Evolutionary conservation across 2,888 invertebrate genomes (phyloP), one percentile per base, ranked within the genome.

Genomic region (Cancer borealis): DNA sequence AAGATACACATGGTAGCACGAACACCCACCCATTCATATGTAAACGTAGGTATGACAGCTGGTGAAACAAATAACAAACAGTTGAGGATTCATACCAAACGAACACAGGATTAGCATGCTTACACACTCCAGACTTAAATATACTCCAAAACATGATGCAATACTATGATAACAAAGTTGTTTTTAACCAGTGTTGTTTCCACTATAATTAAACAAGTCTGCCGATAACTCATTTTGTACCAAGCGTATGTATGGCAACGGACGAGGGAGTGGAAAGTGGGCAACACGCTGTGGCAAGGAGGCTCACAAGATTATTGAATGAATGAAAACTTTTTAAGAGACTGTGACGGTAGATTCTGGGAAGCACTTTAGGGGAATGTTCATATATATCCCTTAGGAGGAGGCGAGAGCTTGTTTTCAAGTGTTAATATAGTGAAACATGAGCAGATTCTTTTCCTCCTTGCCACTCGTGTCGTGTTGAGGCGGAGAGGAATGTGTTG

Each of bases 241-340:
- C 84, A 84, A 84, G 84, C 84, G 84, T 84, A 60, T 60, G 84
- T 84, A 60, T 60, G 60, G 10, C 60, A 60, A 60, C 60, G 21
- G 60, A 60, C 60, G 60, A 60, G 60, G 5, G 21, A 60, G 60
- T 21, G 60, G 17, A 54, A 21, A 60, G 26, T 6, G 26, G 26
- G 30, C 1, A 8, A 79, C 3, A 26, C 5, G 21, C n/a, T 26
- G 73, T 79, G 73, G 73, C 73, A 26, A n/a, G 73, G 73, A 79
- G 26, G 30, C 73, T 54, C 14, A 54, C 54, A 54, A 3, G 17
- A 60, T 21, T 21, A 60, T 60, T 60, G 21, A 21, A 14, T 21
- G 39, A 39, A 39, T 39, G 39, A 39, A 39, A 39, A 39, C 39
- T 39, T 1, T 39, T 39, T 39, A 39, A 1, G 21, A 21, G 21